Evolutionary conservation across 2,888 invertebrate species (phyloP), one percentile per base, ranked within the genome.

Genomic region (Parnassius mnemosyne): DNA sequence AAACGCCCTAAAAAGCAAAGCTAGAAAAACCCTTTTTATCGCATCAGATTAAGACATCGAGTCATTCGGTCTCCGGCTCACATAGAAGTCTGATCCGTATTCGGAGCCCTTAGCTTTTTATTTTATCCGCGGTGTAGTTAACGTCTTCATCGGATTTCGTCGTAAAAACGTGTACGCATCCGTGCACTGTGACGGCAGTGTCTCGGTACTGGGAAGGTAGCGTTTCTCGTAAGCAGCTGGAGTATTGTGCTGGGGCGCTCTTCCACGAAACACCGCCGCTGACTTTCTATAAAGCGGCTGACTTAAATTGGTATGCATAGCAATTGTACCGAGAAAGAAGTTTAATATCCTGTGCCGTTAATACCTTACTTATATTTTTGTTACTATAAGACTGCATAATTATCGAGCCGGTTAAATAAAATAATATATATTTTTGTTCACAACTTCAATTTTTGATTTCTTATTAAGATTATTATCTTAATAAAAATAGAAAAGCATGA

Each of bases 61-160:
- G 52, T 44, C 41, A 56, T 61, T 50, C 50, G 44, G 41, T 51
- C 59, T 9, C 25, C 16, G 34, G 52, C 56, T 56, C 13, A 49
- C 53, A 52, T 56, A 49, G 42, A 59, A 50, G 55, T 56, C 53
- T 57, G 53, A 53, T 57, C 60, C 60, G 47, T 61, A 61, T 58
- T 58, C 54, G 61, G 57, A 44, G 47, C 46, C 47, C 61, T 58
- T 57, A 50, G 57, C 63, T 59, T 62, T 62, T 65, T 57, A 60
- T 47, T 54, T 51, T 42, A 43, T 34, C 57, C 49, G 46, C 16
- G 62, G 55, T 51, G 59, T 57, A 63, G 67, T 66, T 70, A 72
- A 71, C 71, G 69, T 72, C 71, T 74, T 71, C 71, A 72, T 74
- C 64, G 68, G 66, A 72, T 69, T 68, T 66, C 66, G 61, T 64